Conservation (phyloP, 2,113 vertebrate genomes). For the Clarias batrachus region DNA sequence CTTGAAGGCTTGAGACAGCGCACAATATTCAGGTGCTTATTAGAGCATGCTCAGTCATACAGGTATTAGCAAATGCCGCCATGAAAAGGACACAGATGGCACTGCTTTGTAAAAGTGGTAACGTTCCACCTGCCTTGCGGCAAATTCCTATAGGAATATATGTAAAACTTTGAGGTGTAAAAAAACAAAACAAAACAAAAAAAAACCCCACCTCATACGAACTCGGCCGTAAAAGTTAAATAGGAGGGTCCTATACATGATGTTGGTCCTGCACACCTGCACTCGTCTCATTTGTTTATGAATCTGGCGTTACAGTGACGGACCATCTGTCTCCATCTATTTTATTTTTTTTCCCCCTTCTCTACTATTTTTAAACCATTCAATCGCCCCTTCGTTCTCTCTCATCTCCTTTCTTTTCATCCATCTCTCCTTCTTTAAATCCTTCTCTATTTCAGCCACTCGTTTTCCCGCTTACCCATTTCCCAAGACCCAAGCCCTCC, state of each 20-base stretch:
- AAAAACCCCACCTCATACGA: background rate
- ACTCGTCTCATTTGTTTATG: background rate
- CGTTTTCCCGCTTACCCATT: constrained; percentile 41
- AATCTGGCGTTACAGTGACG: background rate
- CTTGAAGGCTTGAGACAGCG: background rate
- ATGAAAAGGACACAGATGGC: background rate
- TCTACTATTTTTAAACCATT: background rate
- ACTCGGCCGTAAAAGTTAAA: background rate
- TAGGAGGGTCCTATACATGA: background rate
- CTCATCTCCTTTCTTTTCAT: background rate
- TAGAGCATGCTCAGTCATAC: background rate
- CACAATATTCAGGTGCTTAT: background rate
- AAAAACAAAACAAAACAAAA: too few relatives aligned
- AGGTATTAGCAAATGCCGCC: background rate
- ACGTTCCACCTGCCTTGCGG: background rate
- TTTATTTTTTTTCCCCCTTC: background rate
- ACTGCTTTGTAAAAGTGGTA: background rate
- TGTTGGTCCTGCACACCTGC: constrained; percentile 5
- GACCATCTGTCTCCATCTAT: background rate
- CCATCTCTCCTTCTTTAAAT: background rate
- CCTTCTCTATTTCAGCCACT: constrained; percentile 1
- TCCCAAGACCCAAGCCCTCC: constrained; percentile 42
- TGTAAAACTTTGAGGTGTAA: background rate
- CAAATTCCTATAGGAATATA: background rate
- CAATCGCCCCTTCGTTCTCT: background rate